A percentile compares a stretch with the other conserved stretches of the same genome.
Conservation (phyloP, 2,797 vertebrate genomes). For the Eleutherodactylus coqui region DNA sequence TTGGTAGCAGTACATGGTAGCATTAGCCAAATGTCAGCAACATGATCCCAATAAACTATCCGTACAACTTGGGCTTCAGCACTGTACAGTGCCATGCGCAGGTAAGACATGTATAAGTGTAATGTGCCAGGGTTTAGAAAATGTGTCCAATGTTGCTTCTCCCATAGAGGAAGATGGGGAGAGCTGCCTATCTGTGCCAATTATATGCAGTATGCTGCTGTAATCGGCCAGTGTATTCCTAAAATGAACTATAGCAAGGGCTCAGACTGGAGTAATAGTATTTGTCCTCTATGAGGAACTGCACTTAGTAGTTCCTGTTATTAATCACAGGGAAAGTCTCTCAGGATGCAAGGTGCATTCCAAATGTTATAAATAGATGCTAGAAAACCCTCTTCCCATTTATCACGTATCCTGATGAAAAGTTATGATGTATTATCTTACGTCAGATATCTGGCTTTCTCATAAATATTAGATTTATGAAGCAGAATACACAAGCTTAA, state of each 20-base stretch:
- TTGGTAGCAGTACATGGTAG: too few relatives aligned
- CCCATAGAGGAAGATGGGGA: neutral
- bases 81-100: too few relatives aligned
- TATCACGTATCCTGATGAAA: neutral
- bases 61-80: too few relatives aligned
- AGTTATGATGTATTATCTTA: neutral
- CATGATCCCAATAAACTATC: too few relatives aligned
- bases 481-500: neutral
- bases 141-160: neutral
- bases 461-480: neutral
- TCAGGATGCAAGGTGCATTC: conserved; percentile 13
- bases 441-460: neutral
- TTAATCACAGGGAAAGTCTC: neutral
- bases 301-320: neutral
- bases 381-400: neutral
- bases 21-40: too few relatives aligned
- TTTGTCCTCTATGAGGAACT: neutral
- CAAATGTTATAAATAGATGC: neutral
- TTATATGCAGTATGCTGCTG: neutral
- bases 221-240: neutral
- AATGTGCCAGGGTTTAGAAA: too few relatives aligned
- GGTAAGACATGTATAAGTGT: too few relatives aligned
- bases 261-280: neutral
- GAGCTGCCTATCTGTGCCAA: neutral
- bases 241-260: neutral